A percentile compares a stretch with the other conserved stretches of the same genome.
phyloP scores from a whole-genome alignment of 2,113 vertebrate species.

The Hypanus sabinus region DNA sequence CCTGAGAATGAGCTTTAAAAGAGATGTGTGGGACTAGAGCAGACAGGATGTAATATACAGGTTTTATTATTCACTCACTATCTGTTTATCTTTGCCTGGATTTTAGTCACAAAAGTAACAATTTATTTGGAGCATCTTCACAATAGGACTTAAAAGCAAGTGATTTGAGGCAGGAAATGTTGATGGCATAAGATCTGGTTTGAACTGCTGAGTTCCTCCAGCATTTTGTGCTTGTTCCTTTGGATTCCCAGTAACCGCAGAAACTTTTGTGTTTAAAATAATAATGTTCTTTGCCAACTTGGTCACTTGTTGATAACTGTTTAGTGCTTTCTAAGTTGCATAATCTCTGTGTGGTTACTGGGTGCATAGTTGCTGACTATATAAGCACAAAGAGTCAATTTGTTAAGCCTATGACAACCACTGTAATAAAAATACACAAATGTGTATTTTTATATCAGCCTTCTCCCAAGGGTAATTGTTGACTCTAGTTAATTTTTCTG shows the following conservation, averaged over 20 bases:
- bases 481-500: neutral
- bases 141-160: neutral
- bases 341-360: neutral
- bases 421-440: neutral
- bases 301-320: neutral
- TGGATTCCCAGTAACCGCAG: too few species aligned
- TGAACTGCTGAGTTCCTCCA: too few species aligned
- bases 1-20: constrained; percentile 9
- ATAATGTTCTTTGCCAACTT: neutral
- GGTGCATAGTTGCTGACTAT: neutral
- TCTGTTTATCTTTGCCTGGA: neutral
- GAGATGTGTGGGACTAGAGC: neutral
- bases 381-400: neutral
- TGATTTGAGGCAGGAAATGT: neutral
- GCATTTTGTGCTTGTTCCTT: too few species aligned
- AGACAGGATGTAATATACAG: neutral
- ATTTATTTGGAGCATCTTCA: constrained; percentile 30
- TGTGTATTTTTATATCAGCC: neutral
- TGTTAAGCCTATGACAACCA: neutral
- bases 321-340: neutral
- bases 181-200: neutral
- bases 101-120: neutral
- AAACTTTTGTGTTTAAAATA: neutral
- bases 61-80: neutral
- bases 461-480: neutral